These are phyloP conservation scores for Megatriorchis doriae DNA, from an alignment of 2,113 vertebrate species.

Conservation along the genomic window DNA sequence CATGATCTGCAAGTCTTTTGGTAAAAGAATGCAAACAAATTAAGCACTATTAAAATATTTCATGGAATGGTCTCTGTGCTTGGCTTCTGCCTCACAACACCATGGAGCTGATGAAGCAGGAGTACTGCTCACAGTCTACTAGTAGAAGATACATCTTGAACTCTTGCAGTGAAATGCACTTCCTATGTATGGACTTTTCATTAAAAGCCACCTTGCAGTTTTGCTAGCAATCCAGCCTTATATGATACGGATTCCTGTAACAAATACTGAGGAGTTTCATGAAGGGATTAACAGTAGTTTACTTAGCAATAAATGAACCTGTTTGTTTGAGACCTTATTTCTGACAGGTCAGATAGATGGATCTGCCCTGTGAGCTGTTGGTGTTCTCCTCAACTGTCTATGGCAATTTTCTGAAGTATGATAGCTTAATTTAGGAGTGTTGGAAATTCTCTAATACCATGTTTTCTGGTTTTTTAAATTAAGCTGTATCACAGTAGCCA, in stretches of 20 bases:
- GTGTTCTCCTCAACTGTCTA: neutral
- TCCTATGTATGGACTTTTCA: neutral
- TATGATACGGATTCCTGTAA: neutral
- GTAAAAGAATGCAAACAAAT: neutral
- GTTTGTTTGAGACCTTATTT: neutral
- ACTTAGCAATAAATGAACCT: neutral
- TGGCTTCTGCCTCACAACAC: neutral
- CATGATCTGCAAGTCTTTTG: neutral
- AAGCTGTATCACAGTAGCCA: neutral
- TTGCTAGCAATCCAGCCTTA: neutral
- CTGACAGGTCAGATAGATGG: neutral
- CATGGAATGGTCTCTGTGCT: neutral
- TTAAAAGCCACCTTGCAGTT: neutral
- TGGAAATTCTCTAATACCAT: neutral
- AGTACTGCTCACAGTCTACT: neutral
- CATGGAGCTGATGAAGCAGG: neutral
- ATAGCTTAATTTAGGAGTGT: neutral
- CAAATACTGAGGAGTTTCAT: neutral
- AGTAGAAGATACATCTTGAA: neutral
- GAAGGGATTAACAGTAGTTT: neutral
- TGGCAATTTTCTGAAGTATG: neutral
- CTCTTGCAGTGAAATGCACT: neutral
- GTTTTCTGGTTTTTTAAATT: neutral
- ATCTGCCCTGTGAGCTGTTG: neutral
- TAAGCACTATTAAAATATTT: neutral